Conservation (phyloP, 2,113 vertebrate species). For the Gopherus flavomarginatus region DNA sequence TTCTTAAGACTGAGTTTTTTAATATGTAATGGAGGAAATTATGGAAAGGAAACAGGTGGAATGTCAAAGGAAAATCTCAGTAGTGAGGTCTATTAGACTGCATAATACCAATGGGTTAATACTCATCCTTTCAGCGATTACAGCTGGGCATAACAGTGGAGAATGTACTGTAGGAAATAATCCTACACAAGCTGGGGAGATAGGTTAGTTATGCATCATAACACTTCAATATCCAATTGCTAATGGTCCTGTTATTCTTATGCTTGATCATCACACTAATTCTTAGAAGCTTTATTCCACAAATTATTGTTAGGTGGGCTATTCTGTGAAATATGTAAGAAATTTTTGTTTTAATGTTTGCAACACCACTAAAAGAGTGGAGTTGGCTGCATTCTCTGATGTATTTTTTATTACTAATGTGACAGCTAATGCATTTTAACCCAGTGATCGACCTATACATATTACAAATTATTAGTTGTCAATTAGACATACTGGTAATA, state of each 20-base stretch:
- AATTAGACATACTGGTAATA: slow-evolving; percentile 63
- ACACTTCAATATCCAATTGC: not conserved
- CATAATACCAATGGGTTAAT: not conserved
- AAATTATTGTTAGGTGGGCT: not conserved
- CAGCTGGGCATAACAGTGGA: not conserved
- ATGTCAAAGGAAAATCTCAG: not conserved
- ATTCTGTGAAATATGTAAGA: not conserved
- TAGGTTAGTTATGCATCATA: not conserved
- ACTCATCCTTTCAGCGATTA: not conserved
- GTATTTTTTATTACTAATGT: slow-evolving; percentile 11
- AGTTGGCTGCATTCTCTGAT: not conserved
- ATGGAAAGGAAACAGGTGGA: not conserved
- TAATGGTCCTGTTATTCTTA: not conserved
- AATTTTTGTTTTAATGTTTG: not conserved
- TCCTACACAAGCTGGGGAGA: not conserved
- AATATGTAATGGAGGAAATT: not conserved
- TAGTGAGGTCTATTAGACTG: not conserved
- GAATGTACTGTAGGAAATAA: not conserved
- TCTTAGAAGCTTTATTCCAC: not conserved
- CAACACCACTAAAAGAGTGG: not conserved
- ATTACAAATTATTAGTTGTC: slow-evolving; percentile 56
- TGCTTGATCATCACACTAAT: not conserved
- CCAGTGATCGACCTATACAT: slow-evolving; percentile 38
- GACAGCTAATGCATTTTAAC: slow-evolving; percentile 53
- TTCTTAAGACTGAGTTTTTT: not conserved